Evolutionary conservation across 2,888 invertebrate genomes (phyloP).

Genomic region (Latrodectus hesperus): DNA sequence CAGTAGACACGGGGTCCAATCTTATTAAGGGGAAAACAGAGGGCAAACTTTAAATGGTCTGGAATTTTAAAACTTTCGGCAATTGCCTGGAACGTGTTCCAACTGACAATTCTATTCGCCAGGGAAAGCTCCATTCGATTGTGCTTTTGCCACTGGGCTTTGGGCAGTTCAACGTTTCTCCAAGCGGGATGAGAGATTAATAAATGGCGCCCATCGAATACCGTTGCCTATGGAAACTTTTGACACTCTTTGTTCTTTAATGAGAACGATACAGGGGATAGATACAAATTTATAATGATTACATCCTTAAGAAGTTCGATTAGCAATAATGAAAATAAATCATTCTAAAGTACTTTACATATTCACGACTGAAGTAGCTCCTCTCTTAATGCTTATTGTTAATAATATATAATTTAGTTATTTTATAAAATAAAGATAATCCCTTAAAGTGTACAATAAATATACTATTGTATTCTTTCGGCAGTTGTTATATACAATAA

Average conservation of each 20-base stretch:
- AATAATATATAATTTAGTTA: too few species aligned
- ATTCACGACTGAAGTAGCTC: too few species aligned
- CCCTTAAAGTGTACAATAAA: too few species aligned
- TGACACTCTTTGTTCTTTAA: slow-evolving; percentile 46
- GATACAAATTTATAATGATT: slow-evolving; percentile 4
- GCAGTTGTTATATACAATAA: too few species aligned
- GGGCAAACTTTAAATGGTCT: slow-evolving; percentile 61
- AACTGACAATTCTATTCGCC: slow-evolving; percentile 46
- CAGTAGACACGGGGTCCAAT: slow-evolving; percentile 49
- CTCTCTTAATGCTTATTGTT: too few species aligned
- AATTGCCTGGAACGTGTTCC: slow-evolving; percentile 57
- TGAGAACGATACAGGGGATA: slow-evolving; percentile 32
- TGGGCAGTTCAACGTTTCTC: slow-evolving; percentile 36
- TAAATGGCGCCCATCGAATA: slow-evolving; percentile 39
- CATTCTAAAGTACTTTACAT: too few species aligned
- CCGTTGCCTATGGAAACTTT: slow-evolving; percentile 40
- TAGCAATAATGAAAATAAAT: too few species aligned
- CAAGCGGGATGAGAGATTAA: slow-evolving; percentile 60
- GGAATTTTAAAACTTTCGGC: slow-evolving; percentile 65
- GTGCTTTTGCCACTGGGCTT: slow-evolving; percentile 59
- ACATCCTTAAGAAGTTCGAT: too few species aligned
- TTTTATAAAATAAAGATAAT: too few species aligned
- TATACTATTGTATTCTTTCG: too few species aligned
- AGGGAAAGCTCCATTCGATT: slow-evolving; percentile 44
- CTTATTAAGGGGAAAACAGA: slow-evolving; percentile 45